Evolutionary conservation across 2,888 invertebrate species (phyloP).

Genomic region (Himalopsyche anomala): DNA sequence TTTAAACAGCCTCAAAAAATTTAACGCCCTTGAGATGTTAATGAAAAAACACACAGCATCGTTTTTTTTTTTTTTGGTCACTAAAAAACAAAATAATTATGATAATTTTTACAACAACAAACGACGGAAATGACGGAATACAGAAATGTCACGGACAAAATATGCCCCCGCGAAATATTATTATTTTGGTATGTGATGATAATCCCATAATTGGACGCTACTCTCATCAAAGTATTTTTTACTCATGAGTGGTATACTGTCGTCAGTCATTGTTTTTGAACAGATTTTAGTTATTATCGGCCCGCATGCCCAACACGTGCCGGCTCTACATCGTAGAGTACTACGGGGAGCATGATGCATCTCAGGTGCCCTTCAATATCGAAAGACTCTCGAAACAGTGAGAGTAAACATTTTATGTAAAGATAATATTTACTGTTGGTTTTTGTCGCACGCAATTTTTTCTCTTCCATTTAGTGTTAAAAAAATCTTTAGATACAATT

Average conservation of each 20-base stretch:
- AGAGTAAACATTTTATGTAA: not conserved
- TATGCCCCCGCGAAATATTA: not conserved
- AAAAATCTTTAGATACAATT: no score
- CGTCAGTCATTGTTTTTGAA: not conserved
- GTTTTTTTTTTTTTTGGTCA: no score
- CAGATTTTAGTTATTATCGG: slow-evolving; percentile 10
- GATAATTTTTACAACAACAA: no score
- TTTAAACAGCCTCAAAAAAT: no score
- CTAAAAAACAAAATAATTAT: no score
- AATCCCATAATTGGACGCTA: slow-evolving; percentile 9
- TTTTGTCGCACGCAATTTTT: no score
- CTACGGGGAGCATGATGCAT: not conserved
- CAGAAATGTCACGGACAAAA: no score
- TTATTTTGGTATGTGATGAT: not conserved
- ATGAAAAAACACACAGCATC: no score
- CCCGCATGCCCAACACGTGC: slow-evolving; percentile 44
- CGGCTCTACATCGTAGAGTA: slow-evolving; percentile 27
- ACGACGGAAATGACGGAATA: no score
- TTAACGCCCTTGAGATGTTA: no score
- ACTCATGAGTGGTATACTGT: not conserved
- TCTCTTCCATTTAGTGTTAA: no score
- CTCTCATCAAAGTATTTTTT: not conserved
- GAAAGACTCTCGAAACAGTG: not conserved
- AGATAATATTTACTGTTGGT: no score
- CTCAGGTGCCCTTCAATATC: slow-evolving; percentile 22